These are phyloP conservation scores for Euplexia lucipara DNA, from an alignment of 2,888 invertebrate species.

Conservation along the genomic window DNA sequence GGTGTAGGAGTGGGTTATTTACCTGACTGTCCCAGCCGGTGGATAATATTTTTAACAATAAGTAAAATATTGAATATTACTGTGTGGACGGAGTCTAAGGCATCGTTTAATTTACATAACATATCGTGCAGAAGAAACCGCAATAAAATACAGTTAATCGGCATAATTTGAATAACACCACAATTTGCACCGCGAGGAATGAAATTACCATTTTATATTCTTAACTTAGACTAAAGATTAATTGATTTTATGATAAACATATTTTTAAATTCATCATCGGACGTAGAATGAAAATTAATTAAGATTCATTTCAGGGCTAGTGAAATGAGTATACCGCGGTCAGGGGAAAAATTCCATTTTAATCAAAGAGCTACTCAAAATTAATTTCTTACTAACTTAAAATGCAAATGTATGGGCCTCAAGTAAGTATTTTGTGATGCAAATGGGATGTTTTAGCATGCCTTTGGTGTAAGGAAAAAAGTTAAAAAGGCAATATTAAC, in stretches of 20 bases:
- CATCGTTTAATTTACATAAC: conserved; percentile 30
- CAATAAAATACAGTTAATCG: conserved; percentile 28
- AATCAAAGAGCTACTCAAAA: conserved; percentile 48
- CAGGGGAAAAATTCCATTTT: conserved; percentile 22
- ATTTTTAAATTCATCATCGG: conserved; percentile 40
- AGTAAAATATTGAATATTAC: too few relatives aligned
- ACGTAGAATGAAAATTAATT: conserved; percentile 37
- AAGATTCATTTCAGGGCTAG: conserved; percentile 20
- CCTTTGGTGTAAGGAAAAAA: conserved; percentile 52
- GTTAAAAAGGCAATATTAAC: conserved; percentile 33
- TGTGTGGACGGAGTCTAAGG: conserved; percentile 1
- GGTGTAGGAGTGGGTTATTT: too few relatives aligned
- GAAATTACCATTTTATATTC: conserved; percentile 8
- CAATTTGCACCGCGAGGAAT: conserved; percentile 23
- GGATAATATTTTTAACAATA: too few relatives aligned
- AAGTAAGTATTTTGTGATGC: conserved; percentile 66
- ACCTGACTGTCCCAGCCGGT: too few relatives aligned
- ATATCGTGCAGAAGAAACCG: conserved; percentile 25
- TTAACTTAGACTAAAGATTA: background rate
- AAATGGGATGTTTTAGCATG: conserved; percentile 60
- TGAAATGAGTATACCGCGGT: conserved; percentile 17
- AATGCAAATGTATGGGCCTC: conserved; percentile 62
- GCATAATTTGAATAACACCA: conserved; percentile 36
- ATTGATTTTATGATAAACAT: conserved; percentile 43
- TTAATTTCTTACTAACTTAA: conserved; percentile 62